Base-by-base conservation (phyloP, 2,888 invertebrate species). In the Celastrina argiolus region DNA sequence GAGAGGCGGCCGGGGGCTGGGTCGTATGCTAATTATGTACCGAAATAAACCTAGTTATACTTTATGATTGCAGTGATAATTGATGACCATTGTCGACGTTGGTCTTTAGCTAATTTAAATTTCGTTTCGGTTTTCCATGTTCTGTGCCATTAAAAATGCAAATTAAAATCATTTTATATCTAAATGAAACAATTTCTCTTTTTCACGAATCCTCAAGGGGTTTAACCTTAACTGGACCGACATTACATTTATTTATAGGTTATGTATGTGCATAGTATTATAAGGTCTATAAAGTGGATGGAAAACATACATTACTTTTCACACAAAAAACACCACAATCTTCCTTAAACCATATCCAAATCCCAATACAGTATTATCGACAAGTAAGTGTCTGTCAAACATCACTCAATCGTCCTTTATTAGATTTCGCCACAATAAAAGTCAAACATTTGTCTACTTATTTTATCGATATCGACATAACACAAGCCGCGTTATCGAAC, bases 41-140 rank as follows among this genome's bases (percentile, higher is more conserved):
- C 2, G n/a, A 58, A 28, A 58, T 31, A 58, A 31, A 58, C 58
- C 58, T 31, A 58, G n/a, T 58, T 58, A 58, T 58, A 58, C 58
- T 31, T 58, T 51, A 51, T 22, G 51, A 51, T 51, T 26, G 51
- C 51, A 51, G 22, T 22, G 12, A 22, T 51, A 51, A 51, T 22
- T 51, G 8, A 10, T 36, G 36, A 10, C 12, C 36, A 36, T 51
- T 5, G 51, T 51, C 16, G 1, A 51, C 22, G 36, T 8, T 7
- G 36, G 36, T 8, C 10, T 36, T 36, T 8, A 10, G 10, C 10
- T 12, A 12, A 36, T 7, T 36, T 36, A 36, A 36, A 36, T 36
- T 36, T 36, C 36, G 12, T 36, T 36, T 36, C 31, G 31, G 31
- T 5, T 31, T 31, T 31, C 31, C 5, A 31, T 6, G 31, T 7